These are phyloP conservation scores for Pristionchus fissidentatus DNA, from an alignment of 2,888 invertebrate genomes.

Conservation along the genomic window DNA sequence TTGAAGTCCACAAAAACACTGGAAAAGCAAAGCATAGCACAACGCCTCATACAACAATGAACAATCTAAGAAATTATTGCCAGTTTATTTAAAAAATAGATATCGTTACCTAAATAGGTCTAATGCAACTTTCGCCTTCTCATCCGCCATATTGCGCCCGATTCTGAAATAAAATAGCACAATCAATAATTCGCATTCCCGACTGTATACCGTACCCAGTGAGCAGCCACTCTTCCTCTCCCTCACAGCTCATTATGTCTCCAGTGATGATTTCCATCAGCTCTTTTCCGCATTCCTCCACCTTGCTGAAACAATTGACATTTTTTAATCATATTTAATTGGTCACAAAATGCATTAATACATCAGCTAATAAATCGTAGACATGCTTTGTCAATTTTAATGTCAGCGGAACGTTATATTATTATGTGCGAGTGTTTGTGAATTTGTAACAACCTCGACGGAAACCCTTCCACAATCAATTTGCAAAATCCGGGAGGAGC, in stretches of 20 bases:
- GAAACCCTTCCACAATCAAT: conserved; percentile 27
- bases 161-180: background rate
- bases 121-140: conserved; percentile 13
- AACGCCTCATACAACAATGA: no score
- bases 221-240: conserved; percentile 1
- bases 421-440: no score
- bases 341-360: background rate
- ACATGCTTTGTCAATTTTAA: no score
- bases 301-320: background rate
- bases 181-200: background rate
- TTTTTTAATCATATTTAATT: background rate
- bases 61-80: background rate
- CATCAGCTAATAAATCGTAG: no score
- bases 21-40: no score
- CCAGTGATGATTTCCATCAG: conserved; percentile 1
- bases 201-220: conserved; percentile 29
- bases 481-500: background rate
- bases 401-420: no score
- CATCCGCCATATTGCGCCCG: conserved; percentile 31
- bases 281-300: background rate
- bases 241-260: background rate
- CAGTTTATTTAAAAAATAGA: background rate
- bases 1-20: conserved; percentile 20
- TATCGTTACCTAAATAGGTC: background rate
- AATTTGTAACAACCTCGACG: no score